These are phyloP conservation scores for Psylliodes chrysocephalus DNA, from an alignment of 2,888 invertebrate species.

Conservation along the genomic window DNA sequence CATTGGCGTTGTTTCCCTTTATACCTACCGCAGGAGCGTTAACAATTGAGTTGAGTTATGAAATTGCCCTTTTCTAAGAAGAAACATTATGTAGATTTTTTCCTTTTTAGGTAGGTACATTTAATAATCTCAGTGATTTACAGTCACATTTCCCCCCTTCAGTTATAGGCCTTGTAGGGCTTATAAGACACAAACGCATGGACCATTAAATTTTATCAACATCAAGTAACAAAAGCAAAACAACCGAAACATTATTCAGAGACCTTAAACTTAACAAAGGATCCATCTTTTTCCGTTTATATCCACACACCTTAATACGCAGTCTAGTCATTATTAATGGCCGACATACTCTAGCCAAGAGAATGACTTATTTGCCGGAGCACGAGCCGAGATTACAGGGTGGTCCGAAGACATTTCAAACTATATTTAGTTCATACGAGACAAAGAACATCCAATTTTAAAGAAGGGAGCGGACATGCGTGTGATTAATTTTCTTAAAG, in stretches of 20 bases:
- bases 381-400: background rate
- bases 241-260: constrained; percentile 1
- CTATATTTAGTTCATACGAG: too few relatives aligned
- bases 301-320: constrained; percentile 10
- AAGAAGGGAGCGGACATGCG: too few relatives aligned
- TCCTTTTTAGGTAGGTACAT: background rate
- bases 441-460: too few relatives aligned
- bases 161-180: background rate
- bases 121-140: constrained; percentile 2
- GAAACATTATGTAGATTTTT: background rate
- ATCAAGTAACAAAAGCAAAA: background rate
- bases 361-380: constrained; percentile 3
- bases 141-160: background rate
- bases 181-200: background rate
- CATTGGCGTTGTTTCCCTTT: too few relatives aligned
- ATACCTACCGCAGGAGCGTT: too few relatives aligned
- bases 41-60: too few relatives aligned
- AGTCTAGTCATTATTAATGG: constrained; percentile 5
- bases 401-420: too few relatives aligned
- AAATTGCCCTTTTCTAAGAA: background rate
- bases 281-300: constrained; percentile 10
- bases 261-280: constrained; percentile 9
- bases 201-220: background rate
- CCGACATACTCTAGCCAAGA: background rate
- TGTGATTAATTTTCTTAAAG: too few relatives aligned